Conservation (phyloP, 2,888 invertebrate genomes). For the Diaprepes abbreviatus region DNA sequence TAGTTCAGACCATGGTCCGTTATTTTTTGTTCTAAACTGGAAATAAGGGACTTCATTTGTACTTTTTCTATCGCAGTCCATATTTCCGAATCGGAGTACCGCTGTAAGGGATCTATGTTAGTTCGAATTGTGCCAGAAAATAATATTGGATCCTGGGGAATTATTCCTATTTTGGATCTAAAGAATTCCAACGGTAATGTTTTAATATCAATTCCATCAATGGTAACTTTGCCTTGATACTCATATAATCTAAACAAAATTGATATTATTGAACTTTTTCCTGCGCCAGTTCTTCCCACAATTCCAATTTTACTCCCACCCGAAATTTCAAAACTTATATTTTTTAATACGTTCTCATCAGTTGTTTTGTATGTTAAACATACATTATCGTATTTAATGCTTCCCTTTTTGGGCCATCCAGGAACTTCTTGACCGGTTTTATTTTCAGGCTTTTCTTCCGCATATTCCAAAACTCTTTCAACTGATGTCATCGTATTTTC, state of each 20-base stretch:
- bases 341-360: constrained; percentile 74
- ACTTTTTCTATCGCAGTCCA: constrained; percentile 91
- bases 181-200: constrained; percentile 80
- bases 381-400: constrained; percentile 76
- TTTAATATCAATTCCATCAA: constrained; percentile 82
- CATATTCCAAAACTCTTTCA: constrained; percentile 88
- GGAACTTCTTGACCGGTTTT: constrained; percentile 37
- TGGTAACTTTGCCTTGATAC: constrained; percentile 81
- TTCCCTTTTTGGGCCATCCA: constrained; percentile 81
- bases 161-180: constrained; percentile 84
- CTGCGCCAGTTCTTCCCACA: constrained; percentile 87
- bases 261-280: constrained; percentile 81
- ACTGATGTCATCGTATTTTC: constrained; percentile 90
- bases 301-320: constrained; percentile 81
- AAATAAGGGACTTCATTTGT: constrained; percentile 79
- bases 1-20: constrained; percentile 75
- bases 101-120: constrained; percentile 91
- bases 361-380: constrained; percentile 79
- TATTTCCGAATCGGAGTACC: constrained; percentile 81
- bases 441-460: constrained; percentile 75
- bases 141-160: constrained; percentile 88
- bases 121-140: constrained; percentile 89
- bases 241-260: constrained; percentile 86
- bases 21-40: constrained; percentile 75
- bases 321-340: constrained; percentile 71